These are phyloP conservation scores for Phacellophora camtschatica DNA, from an alignment of 30 jellyfish, hydroid and myxozoan genomes.

Conservation along the genomic window DNA sequence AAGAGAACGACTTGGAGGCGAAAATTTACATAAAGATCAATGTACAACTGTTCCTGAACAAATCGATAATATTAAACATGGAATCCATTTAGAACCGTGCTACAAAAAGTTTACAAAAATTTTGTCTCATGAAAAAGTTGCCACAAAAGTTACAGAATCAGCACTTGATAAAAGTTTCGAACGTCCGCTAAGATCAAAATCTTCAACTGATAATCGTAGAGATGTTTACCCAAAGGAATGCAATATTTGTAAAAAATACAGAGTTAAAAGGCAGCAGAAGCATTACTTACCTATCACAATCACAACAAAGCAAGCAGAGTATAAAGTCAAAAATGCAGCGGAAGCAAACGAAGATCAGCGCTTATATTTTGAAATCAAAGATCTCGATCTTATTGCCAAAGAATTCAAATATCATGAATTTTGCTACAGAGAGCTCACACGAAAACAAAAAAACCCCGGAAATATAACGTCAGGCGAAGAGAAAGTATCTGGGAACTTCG, in stretches of 20 bases:
- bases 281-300: background rate
- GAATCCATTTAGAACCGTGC: conserved; percentile 35
- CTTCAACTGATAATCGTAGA: background rate
- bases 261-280: background rate
- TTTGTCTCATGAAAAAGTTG: background rate
- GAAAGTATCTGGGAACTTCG: background rate
- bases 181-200: background rate
- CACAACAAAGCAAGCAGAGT: conserved; percentile 21
- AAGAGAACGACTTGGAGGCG: conserved; percentile 32
- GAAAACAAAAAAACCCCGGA: background rate
- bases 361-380: background rate
- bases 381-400: background rate
- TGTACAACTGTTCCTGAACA: conserved; percentile 42
- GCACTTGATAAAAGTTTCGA: background rate
- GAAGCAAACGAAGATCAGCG: conserved; percentile 2
- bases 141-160: background rate
- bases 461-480: background rate
- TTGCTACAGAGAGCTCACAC: background rate
- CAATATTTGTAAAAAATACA: background rate
- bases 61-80: conserved; percentile 7
- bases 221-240: background rate
- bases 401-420: background rate
- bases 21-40: conserved; percentile 12
- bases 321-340: conserved; percentile 8
- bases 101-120: conserved; percentile 52